Percentiles rank a stretch among this genome's conserved stretches.
phyloP scores from a whole-genome alignment of 1,140 invertebrate species.

The Drosophila nigromelanica region DNA sequence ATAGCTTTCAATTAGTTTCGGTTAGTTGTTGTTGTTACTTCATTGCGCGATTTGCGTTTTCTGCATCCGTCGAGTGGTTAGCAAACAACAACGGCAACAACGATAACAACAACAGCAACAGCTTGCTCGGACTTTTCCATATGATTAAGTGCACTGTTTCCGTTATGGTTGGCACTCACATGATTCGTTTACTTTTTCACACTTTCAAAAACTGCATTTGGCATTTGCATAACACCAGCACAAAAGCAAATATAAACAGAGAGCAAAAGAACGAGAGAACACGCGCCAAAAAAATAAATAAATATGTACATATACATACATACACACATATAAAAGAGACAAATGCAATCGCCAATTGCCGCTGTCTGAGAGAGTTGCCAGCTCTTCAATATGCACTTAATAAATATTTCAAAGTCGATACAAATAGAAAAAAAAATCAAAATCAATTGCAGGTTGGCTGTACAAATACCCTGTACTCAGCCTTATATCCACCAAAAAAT shows the following conservation, averaged over 20 bases:
- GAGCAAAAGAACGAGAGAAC: conserved; percentile 6
- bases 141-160: conserved; percentile 22
- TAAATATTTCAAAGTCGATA: too few species aligned
- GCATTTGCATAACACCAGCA: conserved; percentile 58
- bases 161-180: conserved; percentile 56
- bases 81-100: conserved; percentile 6
- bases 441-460: too few species aligned
- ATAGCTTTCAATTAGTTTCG: conserved; percentile 29
- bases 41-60: conserved; percentile 21
- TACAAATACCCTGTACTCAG: too few species aligned
- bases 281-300: background rate
- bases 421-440: background rate
- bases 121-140: conserved; percentile 20
- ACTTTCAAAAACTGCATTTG: conserved; percentile 39
- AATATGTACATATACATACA: too few species aligned
- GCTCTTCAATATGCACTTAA: background rate
- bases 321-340: background rate
- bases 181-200: conserved; percentile 57
- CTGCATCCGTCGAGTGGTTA: conserved; percentile 17
- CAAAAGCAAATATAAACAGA: conserved; percentile 22
- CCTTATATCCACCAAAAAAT: background rate
- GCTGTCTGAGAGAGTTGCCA: too few species aligned
- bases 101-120: background rate
- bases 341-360: conserved; percentile 4
- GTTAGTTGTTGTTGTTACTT: conserved; percentile 8